Conservation (phyloP, 2,113 vertebrate genomes). For the Hydrochoerus hydrochaeris region DNA sequence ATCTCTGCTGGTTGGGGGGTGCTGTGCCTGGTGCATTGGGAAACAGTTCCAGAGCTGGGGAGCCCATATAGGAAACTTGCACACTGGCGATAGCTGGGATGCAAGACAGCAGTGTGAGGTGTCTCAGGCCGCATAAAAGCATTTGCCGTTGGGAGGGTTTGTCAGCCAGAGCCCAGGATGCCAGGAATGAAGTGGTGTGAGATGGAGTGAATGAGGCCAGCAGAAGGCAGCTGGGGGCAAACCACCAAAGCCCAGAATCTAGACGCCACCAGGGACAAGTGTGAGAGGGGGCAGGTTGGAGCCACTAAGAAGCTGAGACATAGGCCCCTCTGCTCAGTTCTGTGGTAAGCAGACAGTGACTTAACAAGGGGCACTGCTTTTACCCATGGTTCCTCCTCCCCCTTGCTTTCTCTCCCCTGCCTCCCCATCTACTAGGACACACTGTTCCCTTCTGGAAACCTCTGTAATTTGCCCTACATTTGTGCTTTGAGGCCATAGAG, state of each 20-base stretch:
- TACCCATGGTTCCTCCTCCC: neutral
- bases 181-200: neutral
- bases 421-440: neutral
- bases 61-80: neutral
- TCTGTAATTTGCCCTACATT: neutral
- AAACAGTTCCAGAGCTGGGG: neutral
- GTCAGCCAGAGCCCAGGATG: neutral
- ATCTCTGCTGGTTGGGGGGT: neutral
- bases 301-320: neutral
- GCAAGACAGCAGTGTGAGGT: neutral
- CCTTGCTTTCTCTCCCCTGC: neutral
- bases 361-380: too few relatives aligned
- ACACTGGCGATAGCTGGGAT: neutral
- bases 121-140: neutral
- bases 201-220: neutral
- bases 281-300: neutral
- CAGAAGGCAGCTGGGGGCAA: neutral
- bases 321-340: neutral
- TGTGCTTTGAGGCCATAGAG: neutral
- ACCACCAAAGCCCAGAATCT: neutral
- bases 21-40: neutral
- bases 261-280: neutral
- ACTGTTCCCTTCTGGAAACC: neutral
- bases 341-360: too few relatives aligned
- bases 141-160: neutral